Evolutionary conservation across 2,113 vertebrate genomes (phyloP).

Genomic region (Brevimyrus niger): DNA sequence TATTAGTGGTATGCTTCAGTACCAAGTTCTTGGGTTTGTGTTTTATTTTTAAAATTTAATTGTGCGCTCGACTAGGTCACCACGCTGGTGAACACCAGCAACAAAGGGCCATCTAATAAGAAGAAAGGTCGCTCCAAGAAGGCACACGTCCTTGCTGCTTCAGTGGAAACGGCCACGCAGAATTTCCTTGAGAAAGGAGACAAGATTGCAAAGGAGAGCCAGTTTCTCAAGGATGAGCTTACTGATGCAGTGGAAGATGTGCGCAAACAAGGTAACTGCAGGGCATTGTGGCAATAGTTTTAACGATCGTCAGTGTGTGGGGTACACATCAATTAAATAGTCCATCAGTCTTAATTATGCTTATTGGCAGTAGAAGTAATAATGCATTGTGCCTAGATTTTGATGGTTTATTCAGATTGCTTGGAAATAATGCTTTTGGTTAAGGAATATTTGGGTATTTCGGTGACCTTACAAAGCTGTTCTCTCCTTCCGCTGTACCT

Average conservation of each 20-base stretch:
- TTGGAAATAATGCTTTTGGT: neutral
- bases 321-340: neutral
- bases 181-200: conserved; percentile 98
- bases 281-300: neutral
- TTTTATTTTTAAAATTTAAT: neutral
- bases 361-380: neutral
- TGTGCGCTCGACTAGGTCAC: conserved; percentile 72
- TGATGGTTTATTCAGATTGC: neutral
- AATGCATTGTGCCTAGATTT: neutral
- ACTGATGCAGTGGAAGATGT: conserved; percentile 96
- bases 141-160: conserved; percentile 93
- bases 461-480: neutral
- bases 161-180: conserved; percentile 93
- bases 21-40: neutral
- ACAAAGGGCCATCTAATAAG: conserved; percentile 96
- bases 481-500: neutral
- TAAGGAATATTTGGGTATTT: neutral
- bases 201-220: conserved; percentile 96
- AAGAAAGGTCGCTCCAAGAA: conserved; percentile 98
- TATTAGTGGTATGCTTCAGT: neutral
- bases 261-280: conserved; percentile 84
- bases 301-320: neutral
- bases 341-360: neutral
- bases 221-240: conserved; percentile 93
- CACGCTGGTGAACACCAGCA: conserved; percentile 93